Evolutionary conservation across 1,140 invertebrate species (phyloP), one percentile per base, ranked within the genome.

Genomic region (Trichoplusia ni): DNA sequence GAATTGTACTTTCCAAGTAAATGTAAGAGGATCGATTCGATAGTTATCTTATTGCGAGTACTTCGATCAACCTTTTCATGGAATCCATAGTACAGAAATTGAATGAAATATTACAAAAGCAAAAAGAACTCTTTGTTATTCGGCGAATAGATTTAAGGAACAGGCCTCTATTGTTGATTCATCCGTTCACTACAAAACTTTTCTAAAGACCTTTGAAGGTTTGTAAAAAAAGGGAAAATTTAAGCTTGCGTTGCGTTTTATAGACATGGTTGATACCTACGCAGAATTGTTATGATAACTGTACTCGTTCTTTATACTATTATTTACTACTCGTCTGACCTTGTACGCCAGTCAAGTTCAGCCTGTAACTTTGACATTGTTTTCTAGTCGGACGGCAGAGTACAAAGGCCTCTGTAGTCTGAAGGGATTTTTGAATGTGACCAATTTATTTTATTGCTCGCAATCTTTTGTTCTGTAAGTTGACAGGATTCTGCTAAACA

Each of bases 101-200:
- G 73, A 77, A 77, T 63, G 49, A 35, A 56, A 72, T 53, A 47
- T 46, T 60, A 19, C 58, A 76, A 63, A 75, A 82, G 7, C 8
- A 77, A 58, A 51, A 51, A 16, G 73, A 70, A 74, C 73, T 72
- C 69, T 71, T 77, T 79, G 60, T 68, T 73, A 73, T 73, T 75
- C 70, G 72, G 54, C 27, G 69, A 64, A 62, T 74, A 71, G 64
- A 56, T 51, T 29, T 7, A 60, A 61, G 76, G 14, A 67, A 65
- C 73, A 79, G 5, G 16, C 1, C 29, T 5, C 38, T 18, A 59
- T 59, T 59, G 54, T 44, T 9, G 54, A 21, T 56, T 23, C 25
- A 46, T 59, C 56, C 38, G 56, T 46, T 46, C 38, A 21, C 27
- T 59, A 21, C 14, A 60, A 23, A 60, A 35, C 13, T 35, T 54